Percentiles rank a stretch among this genome's conserved stretches.
These are phyloP conservation scores for Tonatia bakeri DNA, from an alignment of 2,113 vertebrate species.

Conservation along the genomic window DNA sequence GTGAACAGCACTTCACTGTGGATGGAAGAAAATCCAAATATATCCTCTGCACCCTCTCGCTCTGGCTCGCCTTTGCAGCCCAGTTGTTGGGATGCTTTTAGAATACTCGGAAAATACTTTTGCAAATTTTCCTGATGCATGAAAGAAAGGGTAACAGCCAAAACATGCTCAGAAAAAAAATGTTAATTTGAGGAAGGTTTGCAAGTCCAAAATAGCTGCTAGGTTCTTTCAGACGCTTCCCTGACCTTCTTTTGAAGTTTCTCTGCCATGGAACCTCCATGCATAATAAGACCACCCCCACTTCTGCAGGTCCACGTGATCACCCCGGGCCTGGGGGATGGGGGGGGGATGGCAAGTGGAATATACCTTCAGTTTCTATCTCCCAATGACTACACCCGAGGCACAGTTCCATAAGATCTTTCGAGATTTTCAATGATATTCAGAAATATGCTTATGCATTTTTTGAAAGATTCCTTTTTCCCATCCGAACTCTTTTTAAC, in stretches of 20 bases:
- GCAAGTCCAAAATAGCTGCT: neutral
- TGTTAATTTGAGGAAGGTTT: conserved; percentile 9
- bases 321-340: neutral
- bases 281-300: neutral
- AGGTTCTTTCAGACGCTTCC: conserved; percentile 28
- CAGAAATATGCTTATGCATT: conserved; percentile 77
- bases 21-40: neutral
- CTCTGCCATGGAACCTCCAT: conserved; percentile 1
- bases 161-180: neutral
- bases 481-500: conserved; percentile 84
- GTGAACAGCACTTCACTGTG: neutral
- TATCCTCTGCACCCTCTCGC: neutral
- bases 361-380: conserved; percentile 24
- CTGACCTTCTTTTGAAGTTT: conserved; percentile 16
- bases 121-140: conserved; percentile 5
- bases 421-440: conserved; percentile 76
- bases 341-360: no score
- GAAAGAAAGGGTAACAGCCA: neutral
- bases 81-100: neutral
- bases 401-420: conserved; percentile 75
- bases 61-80: neutral
- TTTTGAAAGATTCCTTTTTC: conserved; percentile 73
- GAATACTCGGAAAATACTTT: neutral
- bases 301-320: neutral
- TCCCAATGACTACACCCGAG: neutral